phyloP scores from a whole-genome alignment of 1,140 invertebrate genomes.

The Pollicipes pollicipes region DNA sequence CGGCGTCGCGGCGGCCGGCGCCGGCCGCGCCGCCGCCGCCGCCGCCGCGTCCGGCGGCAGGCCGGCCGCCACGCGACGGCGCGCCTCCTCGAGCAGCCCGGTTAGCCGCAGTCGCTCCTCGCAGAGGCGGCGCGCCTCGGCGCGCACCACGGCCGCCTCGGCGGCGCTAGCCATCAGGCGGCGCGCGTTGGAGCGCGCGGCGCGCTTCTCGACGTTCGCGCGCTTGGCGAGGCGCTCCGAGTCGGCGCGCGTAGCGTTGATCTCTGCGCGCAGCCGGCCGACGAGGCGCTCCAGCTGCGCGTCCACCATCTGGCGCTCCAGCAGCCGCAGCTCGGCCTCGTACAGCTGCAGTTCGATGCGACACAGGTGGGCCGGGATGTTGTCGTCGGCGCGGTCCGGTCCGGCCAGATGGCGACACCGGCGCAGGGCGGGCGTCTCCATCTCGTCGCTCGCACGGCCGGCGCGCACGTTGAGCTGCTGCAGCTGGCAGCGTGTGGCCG shows the following conservation, averaged over 20 bases:
- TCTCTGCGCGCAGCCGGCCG: not conserved
- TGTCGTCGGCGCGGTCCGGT: not conserved
- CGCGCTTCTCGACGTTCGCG: not conserved
- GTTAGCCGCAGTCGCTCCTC: not conserved
- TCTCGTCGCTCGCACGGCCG: not conserved
- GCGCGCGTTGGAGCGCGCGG: not conserved
- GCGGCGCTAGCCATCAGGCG: not conserved
- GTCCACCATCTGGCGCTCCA: not conserved
- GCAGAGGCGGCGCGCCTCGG: not conserved
- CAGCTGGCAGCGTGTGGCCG: not conserved
- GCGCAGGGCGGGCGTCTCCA: not conserved
- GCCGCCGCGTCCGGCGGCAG: not conserved
- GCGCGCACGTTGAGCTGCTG: not conserved
- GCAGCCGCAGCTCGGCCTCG: not conserved
- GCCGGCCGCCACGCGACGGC: not conserved
- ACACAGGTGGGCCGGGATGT: not conserved
- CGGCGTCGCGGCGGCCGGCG: too few relatives aligned
- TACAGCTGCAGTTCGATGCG: not conserved
- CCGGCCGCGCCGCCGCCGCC: too few relatives aligned
- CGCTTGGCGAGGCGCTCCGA: not conserved
- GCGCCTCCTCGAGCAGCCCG: not conserved
- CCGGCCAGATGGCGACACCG: not conserved
- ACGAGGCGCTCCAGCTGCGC: not conserved
- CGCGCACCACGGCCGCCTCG: not conserved
- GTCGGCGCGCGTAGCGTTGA: not conserved